Evolutionary conservation across 1,140 invertebrate species (phyloP).

Genomic region (Acromyrmex echinatior): DNA sequence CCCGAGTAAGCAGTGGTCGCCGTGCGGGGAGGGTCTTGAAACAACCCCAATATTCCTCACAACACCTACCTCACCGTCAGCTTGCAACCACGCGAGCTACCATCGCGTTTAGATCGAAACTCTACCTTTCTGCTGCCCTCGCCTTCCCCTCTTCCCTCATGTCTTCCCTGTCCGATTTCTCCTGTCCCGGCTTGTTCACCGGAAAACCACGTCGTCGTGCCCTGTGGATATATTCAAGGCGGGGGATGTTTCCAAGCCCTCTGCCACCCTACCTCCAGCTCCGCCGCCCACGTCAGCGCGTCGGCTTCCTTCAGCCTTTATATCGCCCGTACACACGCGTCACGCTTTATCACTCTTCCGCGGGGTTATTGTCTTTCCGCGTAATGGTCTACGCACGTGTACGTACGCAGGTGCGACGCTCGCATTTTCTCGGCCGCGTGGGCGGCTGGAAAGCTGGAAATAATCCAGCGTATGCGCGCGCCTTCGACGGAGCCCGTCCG

Average conservation of each 20-base stretch:
- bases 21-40: conserved; percentile 17
- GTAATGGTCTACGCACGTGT: conserved; percentile 74
- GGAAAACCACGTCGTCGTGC: conserved; percentile 82
- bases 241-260: conserved; percentile 64
- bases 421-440: conserved; percentile 38
- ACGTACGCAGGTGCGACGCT: conserved; percentile 65
- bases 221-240: conserved; percentile 77
- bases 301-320: conserved; percentile 73
- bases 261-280: conserved; percentile 10
- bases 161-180: conserved; percentile 62
- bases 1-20: conserved; percentile 58
- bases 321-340: conserved; percentile 81
- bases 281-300: conserved; percentile 56
- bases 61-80: conserved; percentile 44
- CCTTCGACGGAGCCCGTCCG: neutral
- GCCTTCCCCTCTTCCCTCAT: no score
- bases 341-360: conserved; percentile 83
- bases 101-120: conserved; percentile 53
- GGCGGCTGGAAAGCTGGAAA: conserved; percentile 55
- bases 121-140: conserved; percentile 23
- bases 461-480: conserved; percentile 42
- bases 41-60: conserved; percentile 59
- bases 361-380: conserved; percentile 81
- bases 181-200: conserved; percentile 71
- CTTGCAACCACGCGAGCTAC: conserved; percentile 50